Base-by-base conservation (phyloP, 1,140 invertebrate species). In the Andricus grossulariae region DNA sequence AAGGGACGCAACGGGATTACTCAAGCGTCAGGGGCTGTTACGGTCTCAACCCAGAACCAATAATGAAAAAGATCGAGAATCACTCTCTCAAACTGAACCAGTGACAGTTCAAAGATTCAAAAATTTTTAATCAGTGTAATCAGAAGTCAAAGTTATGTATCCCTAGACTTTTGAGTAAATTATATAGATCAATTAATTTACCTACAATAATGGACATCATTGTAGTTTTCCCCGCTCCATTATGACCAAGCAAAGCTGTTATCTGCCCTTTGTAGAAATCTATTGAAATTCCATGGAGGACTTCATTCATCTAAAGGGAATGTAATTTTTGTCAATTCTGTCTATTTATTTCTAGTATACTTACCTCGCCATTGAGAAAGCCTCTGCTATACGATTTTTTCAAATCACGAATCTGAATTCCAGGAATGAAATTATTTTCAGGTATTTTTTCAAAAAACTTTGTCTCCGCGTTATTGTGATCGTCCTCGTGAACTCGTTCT, bases 151-250 rank as follows among this genome's bases (percentile, higher is more conserved):
- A n/a, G n/a, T n/a, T n/a, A n/a, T n/a, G n/a, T n/a, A n/a, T n/a
- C n/a, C n/a, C n/a, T n/a, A n/a, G n/a, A n/a, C n/a, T n/a, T n/a
- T n/a, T n/a, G n/a, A n/a, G n/a, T n/a, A n/a, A n/a, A n/a, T n/a
- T n/a, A n/a, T n/a, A n/a, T n/a, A n/a, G n/a, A n/a, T n/a, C n/a
- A n/a, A n/a, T n/a, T n/a, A n/a, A 66, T 19, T n/a, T 76, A 88
- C 94, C 94, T 79, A 94, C 94, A 32, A 94, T 80, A 87, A 95
- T 94, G 11, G 92, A 91, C 94, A 97, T 95, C 84, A 95, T 92
- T 72, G 95, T 96, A 55, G 95, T 96, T 89, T 96, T 96, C 4
- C 96, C 96, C 60, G 96, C 96, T 21, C 96, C 96, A 85, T 96
- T 97, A 60, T 95, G 95, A 2, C 97, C 97, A 11, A 98, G 90